Conservation (phyloP, 2,113 vertebrate species). For the Melospiza georgiana region DNA sequence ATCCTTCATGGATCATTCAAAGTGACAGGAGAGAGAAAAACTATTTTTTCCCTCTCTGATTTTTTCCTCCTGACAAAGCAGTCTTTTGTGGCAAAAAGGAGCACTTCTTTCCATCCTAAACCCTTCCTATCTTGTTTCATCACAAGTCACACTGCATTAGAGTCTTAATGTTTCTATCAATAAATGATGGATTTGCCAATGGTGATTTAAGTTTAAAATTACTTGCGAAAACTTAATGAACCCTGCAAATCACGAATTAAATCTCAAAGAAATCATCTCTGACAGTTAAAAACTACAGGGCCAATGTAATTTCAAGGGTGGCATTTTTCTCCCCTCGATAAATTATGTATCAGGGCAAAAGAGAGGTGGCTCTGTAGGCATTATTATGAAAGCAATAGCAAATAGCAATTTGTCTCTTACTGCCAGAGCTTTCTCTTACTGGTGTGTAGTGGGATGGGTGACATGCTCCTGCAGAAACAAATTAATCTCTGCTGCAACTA, state of each 20-base stretch:
- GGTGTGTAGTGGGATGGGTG: not conserved
- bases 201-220: slow-evolving; percentile 69
- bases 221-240: slow-evolving; percentile 55
- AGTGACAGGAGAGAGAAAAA: not conserved
- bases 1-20: not conserved
- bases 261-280: slow-evolving; percentile 53
- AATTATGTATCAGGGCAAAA: not conserved
- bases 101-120: not conserved
- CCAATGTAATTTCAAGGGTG: slow-evolving; percentile 48
- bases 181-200: slow-evolving; percentile 65
- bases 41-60: not conserved
- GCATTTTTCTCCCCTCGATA: not conserved
- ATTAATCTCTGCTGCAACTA: not conserved
- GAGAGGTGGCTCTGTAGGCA: not conserved
- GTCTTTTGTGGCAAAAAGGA: not conserved
- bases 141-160: slow-evolving; percentile 29
- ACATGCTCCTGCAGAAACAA: not conserved
- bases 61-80: not conserved
- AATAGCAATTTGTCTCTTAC: not conserved
- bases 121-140: slow-evolving; percentile 46
- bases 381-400: not conserved
- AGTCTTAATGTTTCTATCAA: slow-evolving; percentile 63
- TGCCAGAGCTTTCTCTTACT: not conserved
- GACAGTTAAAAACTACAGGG: slow-evolving; percentile 44
- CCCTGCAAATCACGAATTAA: slow-evolving; percentile 56